Evolutionary conservation across 2,888 invertebrate genomes (phyloP).

Genomic region (Odontothrips loti): DNA sequence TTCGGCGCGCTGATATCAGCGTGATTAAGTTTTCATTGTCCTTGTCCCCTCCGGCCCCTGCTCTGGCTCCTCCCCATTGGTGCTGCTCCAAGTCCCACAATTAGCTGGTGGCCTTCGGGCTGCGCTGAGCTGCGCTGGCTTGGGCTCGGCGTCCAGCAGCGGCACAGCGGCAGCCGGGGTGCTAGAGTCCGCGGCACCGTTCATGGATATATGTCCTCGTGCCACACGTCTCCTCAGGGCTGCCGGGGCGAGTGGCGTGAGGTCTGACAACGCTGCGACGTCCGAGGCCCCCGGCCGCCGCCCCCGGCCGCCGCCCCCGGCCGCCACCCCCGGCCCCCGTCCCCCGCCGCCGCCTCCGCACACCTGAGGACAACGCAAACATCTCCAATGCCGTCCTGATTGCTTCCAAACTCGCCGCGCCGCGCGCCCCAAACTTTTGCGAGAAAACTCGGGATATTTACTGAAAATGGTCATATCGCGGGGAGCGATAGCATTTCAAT

Average conservation of each 20-base stretch:
- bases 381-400: slow-evolving; percentile 3
- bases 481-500: slow-evolving; percentile 3
- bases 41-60: not conserved
- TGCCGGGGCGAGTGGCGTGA: not conserved
- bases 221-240: not conserved
- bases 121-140: too few relatives aligned
- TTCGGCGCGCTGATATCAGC: slow-evolving; percentile 16
- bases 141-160: too few relatives aligned
- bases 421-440: not conserved
- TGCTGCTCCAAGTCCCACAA: too few relatives aligned
- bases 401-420: not conserved
- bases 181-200: not conserved
- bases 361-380: slow-evolving; percentile 20
- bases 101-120: too few relatives aligned
- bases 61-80: not conserved
- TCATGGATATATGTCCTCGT: not conserved
- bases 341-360: not conserved
- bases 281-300: not conserved
- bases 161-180: too few relatives aligned
- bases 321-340: not conserved
- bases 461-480: slow-evolving; percentile 7
- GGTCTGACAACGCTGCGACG: not conserved
- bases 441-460: slow-evolving; percentile 7
- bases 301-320: not conserved
- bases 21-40: slow-evolving; percentile 23